Percentiles rank a stretch among this genome's conserved stretches.
Evolutionary conservation across 2,113 vertebrate species (phyloP).

Genomic region (Callipepla californica): DNA sequence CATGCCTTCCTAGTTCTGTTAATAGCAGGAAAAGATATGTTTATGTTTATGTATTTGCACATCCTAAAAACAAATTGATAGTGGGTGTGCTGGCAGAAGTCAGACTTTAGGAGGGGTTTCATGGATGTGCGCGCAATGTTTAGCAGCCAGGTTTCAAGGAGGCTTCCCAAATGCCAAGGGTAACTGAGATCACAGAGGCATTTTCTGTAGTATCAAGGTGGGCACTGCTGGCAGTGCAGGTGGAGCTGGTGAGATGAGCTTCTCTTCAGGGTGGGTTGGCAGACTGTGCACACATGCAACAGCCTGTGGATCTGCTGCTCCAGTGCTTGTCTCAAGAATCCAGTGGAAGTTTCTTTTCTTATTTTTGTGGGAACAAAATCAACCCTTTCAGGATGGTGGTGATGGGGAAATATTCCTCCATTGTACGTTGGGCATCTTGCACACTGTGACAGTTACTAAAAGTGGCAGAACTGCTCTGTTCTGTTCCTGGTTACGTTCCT

Average conservation of each 20-base stretch:
- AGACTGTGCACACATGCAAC: neutral
- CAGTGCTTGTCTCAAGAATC: neutral
- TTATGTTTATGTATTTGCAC: constrained; percentile 53
- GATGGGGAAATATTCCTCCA: neutral
- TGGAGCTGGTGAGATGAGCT: neutral
- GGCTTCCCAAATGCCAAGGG: neutral
- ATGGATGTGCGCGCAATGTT: neutral
- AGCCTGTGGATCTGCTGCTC: neutral
- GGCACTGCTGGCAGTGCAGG: neutral
- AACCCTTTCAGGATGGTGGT: neutral
- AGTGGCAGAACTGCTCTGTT: constrained; percentile 15
- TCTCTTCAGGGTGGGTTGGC: neutral
- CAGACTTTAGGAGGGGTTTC: constrained; percentile 17
- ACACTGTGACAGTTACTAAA: constrained; percentile 17
- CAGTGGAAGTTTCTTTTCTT: neutral
- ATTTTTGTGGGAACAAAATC: neutral
- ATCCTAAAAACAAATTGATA: constrained; percentile 50
- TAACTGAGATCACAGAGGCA: neutral
- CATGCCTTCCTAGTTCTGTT: constrained; percentile 25
- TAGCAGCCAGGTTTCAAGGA: constrained; percentile 15
- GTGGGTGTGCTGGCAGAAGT: constrained; percentile 62
- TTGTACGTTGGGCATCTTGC: neutral
- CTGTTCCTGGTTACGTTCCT: constrained; percentile 62
- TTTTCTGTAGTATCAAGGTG: neutral
- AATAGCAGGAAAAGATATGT: constrained; percentile 56